phyloP scores from a whole-genome alignment of 2,888 invertebrate genomes.

The Teleiodes luculella region DNA sequence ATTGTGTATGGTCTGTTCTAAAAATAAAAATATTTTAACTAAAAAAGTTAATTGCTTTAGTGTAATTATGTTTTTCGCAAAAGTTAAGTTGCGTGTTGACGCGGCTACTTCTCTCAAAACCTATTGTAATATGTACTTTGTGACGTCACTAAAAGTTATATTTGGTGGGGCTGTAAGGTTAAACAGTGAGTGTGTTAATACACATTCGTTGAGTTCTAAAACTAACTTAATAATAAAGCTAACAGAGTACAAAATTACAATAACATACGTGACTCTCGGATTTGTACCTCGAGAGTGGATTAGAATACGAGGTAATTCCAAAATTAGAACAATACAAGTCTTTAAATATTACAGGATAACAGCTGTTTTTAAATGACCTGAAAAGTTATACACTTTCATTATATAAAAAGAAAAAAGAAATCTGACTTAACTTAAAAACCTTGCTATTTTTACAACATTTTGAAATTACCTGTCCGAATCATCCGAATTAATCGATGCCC shows the following conservation, averaged over 20 bases:
- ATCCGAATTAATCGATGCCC: slow-evolving; percentile 1
- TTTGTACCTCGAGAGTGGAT: slow-evolving; percentile 5
- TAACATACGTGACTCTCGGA: slow-evolving; percentile 30
- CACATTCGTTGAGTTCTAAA: slow-evolving; percentile 53
- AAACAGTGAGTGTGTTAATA: slow-evolving; percentile 79
- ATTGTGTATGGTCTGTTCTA: no score
- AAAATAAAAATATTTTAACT: no score
- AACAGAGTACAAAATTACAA: slow-evolving; percentile 59
- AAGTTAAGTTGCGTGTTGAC: background rate
- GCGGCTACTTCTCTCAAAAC: background rate
- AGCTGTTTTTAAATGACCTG: no score
- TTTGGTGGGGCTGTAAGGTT: slow-evolving; percentile 66
- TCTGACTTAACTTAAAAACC: no score
- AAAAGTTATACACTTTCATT: no score
- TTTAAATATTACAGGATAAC: background rate
- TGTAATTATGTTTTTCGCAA: slow-evolving; percentile 15
- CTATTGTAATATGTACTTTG: slow-evolving; percentile 24
- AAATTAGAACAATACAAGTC: background rate
- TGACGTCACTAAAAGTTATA: slow-evolving; percentile 49
- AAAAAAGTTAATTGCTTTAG: slow-evolving; percentile 1
- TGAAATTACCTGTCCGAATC: background rate
- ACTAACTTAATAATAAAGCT: slow-evolving; percentile 58
- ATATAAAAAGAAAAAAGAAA: no score
- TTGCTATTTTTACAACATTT: background rate
- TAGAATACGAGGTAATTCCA: background rate